Evolutionary conservation across 2,113 vertebrate genomes (phyloP).

Genomic region (Grantiella picta): DNA sequence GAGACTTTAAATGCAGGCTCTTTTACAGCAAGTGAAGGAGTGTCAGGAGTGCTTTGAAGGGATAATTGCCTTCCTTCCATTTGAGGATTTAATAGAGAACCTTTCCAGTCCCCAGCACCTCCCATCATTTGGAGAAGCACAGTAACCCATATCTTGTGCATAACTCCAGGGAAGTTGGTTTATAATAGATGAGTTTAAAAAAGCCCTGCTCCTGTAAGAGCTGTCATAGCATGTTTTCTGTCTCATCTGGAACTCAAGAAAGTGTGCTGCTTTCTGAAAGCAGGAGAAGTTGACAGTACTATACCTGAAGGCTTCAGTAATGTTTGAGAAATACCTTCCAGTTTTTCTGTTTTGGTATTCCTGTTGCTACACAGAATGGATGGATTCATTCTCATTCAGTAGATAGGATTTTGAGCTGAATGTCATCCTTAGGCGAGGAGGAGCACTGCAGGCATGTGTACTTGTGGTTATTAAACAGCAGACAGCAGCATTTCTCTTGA

Average conservation of each 20-base stretch:
- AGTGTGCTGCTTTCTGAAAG: not conserved
- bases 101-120: not conserved
- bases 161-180: not conserved
- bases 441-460: not conserved
- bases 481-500: not conserved
- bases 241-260: not conserved
- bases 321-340: not conserved
- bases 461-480: not conserved
- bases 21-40: not conserved
- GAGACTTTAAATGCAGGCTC: not conserved
- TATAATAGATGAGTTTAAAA: not conserved
- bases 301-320: not conserved
- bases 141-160: not conserved
- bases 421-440: not conserved
- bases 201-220: not conserved
- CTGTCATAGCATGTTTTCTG: not conserved
- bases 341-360: not conserved
- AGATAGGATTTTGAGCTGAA: not conserved
- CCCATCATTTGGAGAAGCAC: not conserved
- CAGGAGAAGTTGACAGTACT: not conserved
- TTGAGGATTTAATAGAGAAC: constrained; percentile 12
- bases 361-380: not conserved
- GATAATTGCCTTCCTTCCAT: constrained; percentile 31
- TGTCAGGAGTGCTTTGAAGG: not conserved
- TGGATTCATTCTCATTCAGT: not conserved